Evolutionary conservation across 2,888 invertebrate genomes (phyloP).

Genomic region (Meghimatium bilineatum): DNA sequence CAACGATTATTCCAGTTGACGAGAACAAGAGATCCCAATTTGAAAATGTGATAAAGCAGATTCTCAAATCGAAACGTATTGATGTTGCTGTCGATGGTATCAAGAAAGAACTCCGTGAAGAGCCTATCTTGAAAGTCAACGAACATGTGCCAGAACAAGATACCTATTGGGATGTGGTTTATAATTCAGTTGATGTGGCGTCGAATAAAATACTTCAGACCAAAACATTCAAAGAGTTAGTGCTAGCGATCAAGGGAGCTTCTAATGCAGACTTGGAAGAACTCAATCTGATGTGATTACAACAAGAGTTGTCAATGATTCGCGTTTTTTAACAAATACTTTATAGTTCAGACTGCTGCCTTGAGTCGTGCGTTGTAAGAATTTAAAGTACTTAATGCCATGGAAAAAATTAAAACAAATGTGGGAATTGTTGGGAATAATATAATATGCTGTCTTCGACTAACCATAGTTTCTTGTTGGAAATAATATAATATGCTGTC

Average conservation of each 20-base stretch:
- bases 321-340: not conserved
- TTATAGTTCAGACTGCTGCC: not conserved
- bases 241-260: not conserved
- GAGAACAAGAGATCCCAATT: too few relatives aligned
- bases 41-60: not conserved
- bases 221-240: not conserved
- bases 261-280: not conserved
- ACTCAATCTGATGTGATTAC: not conserved
- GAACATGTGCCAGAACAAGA: not conserved
- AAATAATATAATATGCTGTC: too few relatives aligned
- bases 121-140: not conserved
- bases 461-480: not conserved
- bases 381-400: not conserved
- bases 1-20: too few relatives aligned
- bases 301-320: not conserved
- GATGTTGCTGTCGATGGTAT: too few relatives aligned
- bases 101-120: not conserved
- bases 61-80: too few relatives aligned
- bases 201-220: not conserved
- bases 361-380: not conserved
- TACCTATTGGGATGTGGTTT: not conserved
- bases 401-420: not conserved
- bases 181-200: not conserved
- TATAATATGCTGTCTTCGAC: not conserved
- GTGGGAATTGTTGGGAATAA: not conserved